Evolutionary conservation across 1,140 invertebrate genomes (phyloP).

Genomic region (Periplaneta americana): DNA sequence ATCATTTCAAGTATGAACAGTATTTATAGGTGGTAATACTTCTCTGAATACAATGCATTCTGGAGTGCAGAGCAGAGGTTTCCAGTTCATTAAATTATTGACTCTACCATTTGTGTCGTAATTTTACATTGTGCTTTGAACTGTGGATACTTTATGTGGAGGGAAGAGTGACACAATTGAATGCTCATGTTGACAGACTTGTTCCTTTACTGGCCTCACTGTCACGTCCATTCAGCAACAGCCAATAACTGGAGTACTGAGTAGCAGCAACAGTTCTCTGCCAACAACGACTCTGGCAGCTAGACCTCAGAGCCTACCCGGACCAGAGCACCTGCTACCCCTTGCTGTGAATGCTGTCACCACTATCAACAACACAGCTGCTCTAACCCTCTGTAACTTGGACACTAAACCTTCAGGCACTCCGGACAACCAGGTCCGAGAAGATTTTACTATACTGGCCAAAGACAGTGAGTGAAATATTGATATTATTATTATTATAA

Average conservation of each 20-base stretch:
- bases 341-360: constrained; percentile 30
- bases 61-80: too few relatives aligned
- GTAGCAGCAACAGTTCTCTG: constrained; percentile 28
- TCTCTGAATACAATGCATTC: too few relatives aligned
- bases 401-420: constrained; percentile 7
- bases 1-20: too few relatives aligned
- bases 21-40: too few relatives aligned
- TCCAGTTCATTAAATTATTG: too few relatives aligned
- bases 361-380: constrained; percentile 33
- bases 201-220: constrained; percentile 25
- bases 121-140: too few relatives aligned
- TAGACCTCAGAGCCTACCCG: constrained; percentile 43
- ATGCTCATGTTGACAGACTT: constrained; percentile 16
- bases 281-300: constrained; percentile 31
- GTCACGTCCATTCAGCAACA: constrained; percentile 12
- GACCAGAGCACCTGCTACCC: constrained; percentile 35
- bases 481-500: neutral
- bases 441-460: constrained; percentile 61
- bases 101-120: too few relatives aligned
- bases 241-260: constrained; percentile 19
- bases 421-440: constrained; percentile 53
- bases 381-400: neutral
- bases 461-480: constrained; percentile 45
- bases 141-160: too few relatives aligned
- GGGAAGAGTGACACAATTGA: too few relatives aligned